phyloP scores from a whole-genome alignment of 2,797 vertebrate genomes.

The Alectoris magna region DNA sequence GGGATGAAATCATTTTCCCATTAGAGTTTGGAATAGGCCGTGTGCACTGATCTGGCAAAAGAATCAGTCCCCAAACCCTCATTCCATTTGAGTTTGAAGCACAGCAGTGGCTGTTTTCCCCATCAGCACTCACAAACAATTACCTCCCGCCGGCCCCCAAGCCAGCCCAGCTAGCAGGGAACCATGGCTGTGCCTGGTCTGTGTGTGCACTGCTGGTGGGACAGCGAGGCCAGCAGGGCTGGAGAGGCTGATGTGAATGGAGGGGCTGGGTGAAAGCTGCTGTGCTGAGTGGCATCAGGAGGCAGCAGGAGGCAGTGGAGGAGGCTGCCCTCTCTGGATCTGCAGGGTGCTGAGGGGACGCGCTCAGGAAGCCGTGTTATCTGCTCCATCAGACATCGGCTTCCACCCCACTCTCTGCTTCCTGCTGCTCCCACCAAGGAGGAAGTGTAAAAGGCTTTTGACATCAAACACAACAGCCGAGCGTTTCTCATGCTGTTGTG shows the following conservation, averaged over 20 bases:
- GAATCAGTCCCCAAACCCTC: neutral
- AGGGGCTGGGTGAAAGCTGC: neutral
- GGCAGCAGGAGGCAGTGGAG: too few species aligned
- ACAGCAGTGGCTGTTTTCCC: neutral
- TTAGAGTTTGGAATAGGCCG: neutral
- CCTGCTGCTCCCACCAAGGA: neutral
- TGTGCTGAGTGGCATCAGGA: neutral
- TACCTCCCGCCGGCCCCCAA: neutral
- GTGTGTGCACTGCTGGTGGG: accelerated
- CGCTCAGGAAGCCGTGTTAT: constrained; percentile 28
- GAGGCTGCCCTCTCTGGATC: accelerated
- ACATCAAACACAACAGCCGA: neutral
- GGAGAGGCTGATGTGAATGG: neutral
- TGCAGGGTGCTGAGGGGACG: accelerated
- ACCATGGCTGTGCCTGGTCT: neutral
- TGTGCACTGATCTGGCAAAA: accelerated
- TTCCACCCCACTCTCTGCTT: neutral
- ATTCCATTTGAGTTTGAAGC: neutral
- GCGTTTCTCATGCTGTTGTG: neutral
- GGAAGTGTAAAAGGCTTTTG: constrained; percentile 9
- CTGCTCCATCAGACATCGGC: neutral
- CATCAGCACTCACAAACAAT: neutral
- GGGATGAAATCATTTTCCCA: accelerated
- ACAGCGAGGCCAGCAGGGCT: neutral
- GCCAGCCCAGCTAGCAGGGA: neutral